phyloP scores from a whole-genome alignment of 2,888 invertebrate genomes.

The Hartigia nigra region DNA sequence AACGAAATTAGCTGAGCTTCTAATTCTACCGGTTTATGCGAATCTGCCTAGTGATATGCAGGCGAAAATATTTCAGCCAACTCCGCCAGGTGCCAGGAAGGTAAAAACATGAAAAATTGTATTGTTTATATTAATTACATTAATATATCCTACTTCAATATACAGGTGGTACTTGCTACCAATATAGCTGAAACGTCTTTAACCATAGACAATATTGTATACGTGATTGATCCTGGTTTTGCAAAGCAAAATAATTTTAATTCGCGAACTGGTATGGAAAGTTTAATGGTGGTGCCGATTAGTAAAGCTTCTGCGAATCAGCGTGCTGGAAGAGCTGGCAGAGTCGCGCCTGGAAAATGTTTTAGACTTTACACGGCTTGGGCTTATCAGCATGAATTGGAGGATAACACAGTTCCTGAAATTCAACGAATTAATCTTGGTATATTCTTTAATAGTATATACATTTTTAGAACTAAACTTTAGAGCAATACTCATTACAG shows the following conservation, averaged over 20 bases:
- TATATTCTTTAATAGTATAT: constrained; percentile 15
- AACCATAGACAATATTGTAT: constrained; percentile 98
- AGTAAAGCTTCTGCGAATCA: constrained; percentile 99
- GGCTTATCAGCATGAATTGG: constrained; percentile 98
- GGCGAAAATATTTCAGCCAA: constrained; percentile 98
- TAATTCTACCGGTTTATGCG: constrained; percentile 96
- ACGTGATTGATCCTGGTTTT: constrained; percentile 99
- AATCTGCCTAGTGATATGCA: constrained; percentile 99
- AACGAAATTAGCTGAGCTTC: constrained; percentile 89
- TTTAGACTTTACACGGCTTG: constrained; percentile 98
- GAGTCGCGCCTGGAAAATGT: constrained; percentile 97
- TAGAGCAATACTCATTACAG: neutral
- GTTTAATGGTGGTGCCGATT: constrained; percentile 97
- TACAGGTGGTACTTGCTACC: constrained; percentile 90
- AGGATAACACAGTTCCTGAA: constrained; percentile 98
- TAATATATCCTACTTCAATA: constrained; percentile 9
- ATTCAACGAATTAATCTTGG: constrained; percentile 96
- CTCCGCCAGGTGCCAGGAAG: constrained; percentile 95
- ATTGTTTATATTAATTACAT: neutral
- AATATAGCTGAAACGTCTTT: constrained; percentile 99
- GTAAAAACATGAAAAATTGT: constrained; percentile 49
- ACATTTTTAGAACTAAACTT: neutral
- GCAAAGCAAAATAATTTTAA: constrained; percentile 99
- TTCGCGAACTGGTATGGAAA: constrained; percentile 98
- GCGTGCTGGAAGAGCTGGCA: constrained; percentile 91